These are phyloP conservation scores for Hymenopus coronatus DNA, from an alignment of 2,888 invertebrate genomes.

Conservation along the genomic window DNA sequence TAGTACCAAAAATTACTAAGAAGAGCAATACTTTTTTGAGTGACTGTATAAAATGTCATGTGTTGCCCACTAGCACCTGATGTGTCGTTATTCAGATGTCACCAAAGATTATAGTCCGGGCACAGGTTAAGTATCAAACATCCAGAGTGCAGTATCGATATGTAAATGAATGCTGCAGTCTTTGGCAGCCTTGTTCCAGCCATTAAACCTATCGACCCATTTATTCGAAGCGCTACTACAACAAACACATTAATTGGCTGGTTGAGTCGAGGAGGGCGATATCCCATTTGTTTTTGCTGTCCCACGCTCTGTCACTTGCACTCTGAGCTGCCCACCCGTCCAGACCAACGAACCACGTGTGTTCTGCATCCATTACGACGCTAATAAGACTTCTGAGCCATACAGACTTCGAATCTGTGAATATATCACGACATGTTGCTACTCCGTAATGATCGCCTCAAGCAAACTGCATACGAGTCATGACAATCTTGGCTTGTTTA, in stretches of 20 bases:
- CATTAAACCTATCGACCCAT: neutral
- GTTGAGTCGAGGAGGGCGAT: neutral
- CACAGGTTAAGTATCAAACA: neutral
- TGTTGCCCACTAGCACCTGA: too few relatives aligned
- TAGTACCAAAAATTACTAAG: too few relatives aligned
- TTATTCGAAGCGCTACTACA: neutral
- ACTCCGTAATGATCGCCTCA: too few relatives aligned
- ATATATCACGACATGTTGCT: neutral
- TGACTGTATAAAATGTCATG: too few relatives aligned
- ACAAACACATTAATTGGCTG: constrained; percentile 4
- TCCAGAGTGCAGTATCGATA: neutral
- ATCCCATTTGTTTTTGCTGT: neutral
- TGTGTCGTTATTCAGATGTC: too few relatives aligned
- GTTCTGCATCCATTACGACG: neutral
- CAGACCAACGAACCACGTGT: neutral
- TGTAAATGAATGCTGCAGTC: neutral
- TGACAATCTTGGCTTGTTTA: too few relatives aligned
- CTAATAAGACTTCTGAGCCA: neutral
- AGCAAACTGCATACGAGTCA: too few relatives aligned
- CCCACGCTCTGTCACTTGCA: neutral
- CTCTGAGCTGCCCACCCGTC: neutral
- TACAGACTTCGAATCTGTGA: neutral
- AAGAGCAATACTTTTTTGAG: too few relatives aligned
- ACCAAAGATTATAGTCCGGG: neutral
- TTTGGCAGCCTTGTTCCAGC: neutral